Conservation (phyloP, 2,888 invertebrate genomes). For the Lasioglossum pauxillum region DNA sequence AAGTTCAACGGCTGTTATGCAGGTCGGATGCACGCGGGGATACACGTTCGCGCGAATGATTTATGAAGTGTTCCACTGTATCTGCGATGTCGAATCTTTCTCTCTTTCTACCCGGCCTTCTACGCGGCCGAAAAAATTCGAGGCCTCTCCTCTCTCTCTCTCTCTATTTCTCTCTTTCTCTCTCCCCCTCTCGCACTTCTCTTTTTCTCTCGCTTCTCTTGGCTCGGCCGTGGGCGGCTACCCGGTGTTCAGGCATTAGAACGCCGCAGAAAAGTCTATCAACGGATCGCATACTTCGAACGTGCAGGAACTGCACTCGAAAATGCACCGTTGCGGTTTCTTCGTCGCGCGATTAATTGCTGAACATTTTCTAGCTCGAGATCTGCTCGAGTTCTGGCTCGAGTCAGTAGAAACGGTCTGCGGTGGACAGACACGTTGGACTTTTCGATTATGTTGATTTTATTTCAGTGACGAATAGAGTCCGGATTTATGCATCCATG, state of each 20-base stretch:
- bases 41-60: slow-evolving; percentile 60
- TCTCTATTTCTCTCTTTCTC: neutral
- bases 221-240: slow-evolving; percentile 3
- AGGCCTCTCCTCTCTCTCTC: neutral
- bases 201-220: neutral
- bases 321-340: neutral
- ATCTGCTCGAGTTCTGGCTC: too few relatives aligned
- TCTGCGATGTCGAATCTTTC: slow-evolving; percentile 57
- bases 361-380: neutral
- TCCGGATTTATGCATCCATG: neutral
- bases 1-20: slow-evolving; percentile 70
- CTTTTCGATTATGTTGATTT: too few relatives aligned
- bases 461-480: neutral
- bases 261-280: slow-evolving; percentile 2
- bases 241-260: neutral
- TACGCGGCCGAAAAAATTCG: slow-evolving; percentile 20
- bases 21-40: slow-evolving; percentile 66
- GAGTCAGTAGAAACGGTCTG: neutral
- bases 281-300: neutral
- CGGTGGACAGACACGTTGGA: neutral
- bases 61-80: slow-evolving; percentile 60
- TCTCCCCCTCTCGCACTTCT: neutral
- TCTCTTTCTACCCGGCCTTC: slow-evolving; percentile 25
- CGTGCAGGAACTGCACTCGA: neutral
- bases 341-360: neutral